Evolutionary conservation across 2,888 invertebrate species (phyloP).

Genomic region (Gortyna flavago): DNA sequence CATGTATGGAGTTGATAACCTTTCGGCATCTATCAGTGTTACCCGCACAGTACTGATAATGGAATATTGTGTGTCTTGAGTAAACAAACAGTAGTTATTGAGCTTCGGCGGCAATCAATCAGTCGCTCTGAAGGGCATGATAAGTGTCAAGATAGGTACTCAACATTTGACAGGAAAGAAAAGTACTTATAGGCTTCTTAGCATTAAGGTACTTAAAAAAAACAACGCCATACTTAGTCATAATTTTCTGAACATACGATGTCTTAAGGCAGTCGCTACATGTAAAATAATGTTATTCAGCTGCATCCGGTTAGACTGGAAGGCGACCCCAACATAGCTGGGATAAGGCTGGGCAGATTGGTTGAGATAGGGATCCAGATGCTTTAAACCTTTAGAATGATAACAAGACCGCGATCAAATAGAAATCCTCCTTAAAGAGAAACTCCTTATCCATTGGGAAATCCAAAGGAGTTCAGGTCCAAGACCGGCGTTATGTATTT

Average conservation of each 20-base stretch:
- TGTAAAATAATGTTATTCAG: not conserved
- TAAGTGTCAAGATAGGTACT: not conserved
- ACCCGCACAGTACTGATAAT: slow-evolving; percentile 7
- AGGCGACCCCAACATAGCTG: not conserved
- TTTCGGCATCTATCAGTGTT: slow-evolving; percentile 9
- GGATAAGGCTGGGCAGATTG: not conserved
- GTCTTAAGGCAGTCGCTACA: not conserved
- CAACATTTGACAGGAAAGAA: not conserved
- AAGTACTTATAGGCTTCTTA: not conserved
- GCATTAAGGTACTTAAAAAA: not conserved
- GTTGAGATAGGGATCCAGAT: not conserved
- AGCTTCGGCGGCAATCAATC: not conserved
- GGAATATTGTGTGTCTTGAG: not conserved
- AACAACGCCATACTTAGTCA: not conserved
- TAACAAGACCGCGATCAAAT: no score
- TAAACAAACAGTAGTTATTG: not conserved
- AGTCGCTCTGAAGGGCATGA: not conserved
- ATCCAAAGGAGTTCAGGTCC: not conserved
- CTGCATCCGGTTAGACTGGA: not conserved
- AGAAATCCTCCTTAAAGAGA: no score
- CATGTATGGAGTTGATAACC: slow-evolving; percentile 21
- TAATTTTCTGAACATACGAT: not conserved
- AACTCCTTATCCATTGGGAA: not conserved
- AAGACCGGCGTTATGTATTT: not conserved
- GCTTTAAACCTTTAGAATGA: not conserved